These are phyloP conservation scores for Vombatus ursinus DNA, from an alignment of 2,113 vertebrate genomes.

Conservation along the genomic window DNA sequence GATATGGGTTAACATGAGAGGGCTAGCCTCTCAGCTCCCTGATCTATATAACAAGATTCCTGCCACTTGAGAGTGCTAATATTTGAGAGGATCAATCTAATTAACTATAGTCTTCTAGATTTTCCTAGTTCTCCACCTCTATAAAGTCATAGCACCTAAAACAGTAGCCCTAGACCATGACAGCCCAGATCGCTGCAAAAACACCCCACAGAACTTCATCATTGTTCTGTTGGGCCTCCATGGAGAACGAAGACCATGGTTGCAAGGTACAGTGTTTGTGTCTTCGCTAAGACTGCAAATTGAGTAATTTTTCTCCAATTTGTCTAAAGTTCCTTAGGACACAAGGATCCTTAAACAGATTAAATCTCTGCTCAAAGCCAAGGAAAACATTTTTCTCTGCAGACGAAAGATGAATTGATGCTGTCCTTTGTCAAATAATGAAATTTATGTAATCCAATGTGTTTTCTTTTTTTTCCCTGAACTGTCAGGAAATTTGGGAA, in stretches of 20 bases:
- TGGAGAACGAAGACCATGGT: neutral
- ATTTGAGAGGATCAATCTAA: neutral
- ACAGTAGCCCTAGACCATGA: neutral
- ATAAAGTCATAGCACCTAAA: neutral
- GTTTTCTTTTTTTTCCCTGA: conserved; percentile 33
- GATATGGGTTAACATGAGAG: no score
- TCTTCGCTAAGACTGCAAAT: neutral
- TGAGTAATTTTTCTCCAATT: neutral
- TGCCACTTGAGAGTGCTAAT: neutral
- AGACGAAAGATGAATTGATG: neutral
- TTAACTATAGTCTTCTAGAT: neutral
- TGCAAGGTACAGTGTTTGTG: neutral
- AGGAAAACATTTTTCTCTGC: conserved; percentile 4
- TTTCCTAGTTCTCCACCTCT: neutral
- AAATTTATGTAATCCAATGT: conserved; percentile 17
- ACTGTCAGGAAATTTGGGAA: neutral
- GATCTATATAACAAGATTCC: no score
- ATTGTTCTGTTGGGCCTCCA: neutral
- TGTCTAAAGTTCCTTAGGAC: neutral
- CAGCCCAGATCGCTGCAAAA: neutral
- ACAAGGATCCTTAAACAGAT: neutral
- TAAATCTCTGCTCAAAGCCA: neutral
- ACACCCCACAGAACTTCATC: neutral
- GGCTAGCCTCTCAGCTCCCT: no score
- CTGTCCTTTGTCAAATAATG: neutral